Evolutionary conservation across 2,113 vertebrate genomes (phyloP), one percentile per base, ranked within the genome.

Genomic region (Xyrauchen texanus): DNA sequence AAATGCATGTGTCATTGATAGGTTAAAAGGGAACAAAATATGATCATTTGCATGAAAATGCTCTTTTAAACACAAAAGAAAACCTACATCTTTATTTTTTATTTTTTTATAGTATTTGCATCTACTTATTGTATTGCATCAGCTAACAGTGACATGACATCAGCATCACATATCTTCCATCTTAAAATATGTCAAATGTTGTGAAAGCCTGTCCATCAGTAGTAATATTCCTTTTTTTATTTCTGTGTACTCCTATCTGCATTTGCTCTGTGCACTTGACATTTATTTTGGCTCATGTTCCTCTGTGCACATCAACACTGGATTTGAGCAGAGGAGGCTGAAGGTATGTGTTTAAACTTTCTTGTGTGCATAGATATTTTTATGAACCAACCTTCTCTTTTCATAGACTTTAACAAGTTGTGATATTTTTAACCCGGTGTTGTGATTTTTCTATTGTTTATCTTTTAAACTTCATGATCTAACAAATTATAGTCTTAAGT

Each of bases 251-350:
- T 34, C 21, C 21, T 34, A 1, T 3, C 21, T 34, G 21, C 21
- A 34, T 34, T 89, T 85, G 81, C 85, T 93, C 92, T 90, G 87
- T 91, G 88, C 86, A 91, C 90, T 89, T 86, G 92, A 91, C 89
- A 87, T 84, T 95, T 90, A 94, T 89, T 91, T 91, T 93, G 92
- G 89, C 89, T 91, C 88, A 85, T 86, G 85, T 84, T 79, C 82
- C 87, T 82, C 86, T 75, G 15, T 34, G 21, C 21, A 34, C 1
- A 34, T 68, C 65, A 74, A 49, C 66, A 64, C 51, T 62, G 21
- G 21, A 34, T 34, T 34, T 34, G 85, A 94, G 91, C 95, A 95
- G 96, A 98, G 87, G 95, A 96, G 88, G 94, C 95, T 70, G 96
- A 97, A 94, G 96, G 96, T 98, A 87, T 93, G 94, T 87, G 55